A percentile compares a stretch with the other conserved stretches of the same genome.
Conservation (phyloP, 2,113 vertebrate species). For the Cairina moschata region DNA sequence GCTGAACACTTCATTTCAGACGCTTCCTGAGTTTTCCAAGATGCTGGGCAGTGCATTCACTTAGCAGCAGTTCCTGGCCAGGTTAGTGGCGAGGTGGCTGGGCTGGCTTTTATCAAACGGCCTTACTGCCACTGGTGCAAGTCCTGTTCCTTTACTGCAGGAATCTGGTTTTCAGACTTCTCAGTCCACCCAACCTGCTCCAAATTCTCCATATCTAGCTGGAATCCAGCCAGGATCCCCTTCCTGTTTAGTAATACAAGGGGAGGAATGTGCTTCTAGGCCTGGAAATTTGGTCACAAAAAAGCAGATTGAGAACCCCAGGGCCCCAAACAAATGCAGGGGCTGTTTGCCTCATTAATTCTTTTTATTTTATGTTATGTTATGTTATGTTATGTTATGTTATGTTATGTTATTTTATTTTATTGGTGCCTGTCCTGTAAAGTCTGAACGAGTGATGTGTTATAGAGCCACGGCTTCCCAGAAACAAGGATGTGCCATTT, state of each 20-base stretch:
- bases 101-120: background rate
- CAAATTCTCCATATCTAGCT: background rate
- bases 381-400: too few species aligned
- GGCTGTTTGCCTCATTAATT: background rate
- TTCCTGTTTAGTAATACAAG: background rate
- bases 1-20: background rate
- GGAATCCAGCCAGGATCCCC: background rate
- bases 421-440: background rate
- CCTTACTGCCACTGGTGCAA: background rate
- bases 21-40: background rate
- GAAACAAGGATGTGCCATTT: background rate
- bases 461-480: background rate
- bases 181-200: background rate
- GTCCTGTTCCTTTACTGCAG: background rate
- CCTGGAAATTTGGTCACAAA: background rate
- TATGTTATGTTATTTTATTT: background rate
- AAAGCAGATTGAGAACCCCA: background rate
- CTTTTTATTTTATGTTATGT: background rate
- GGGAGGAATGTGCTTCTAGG: background rate
- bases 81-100: background rate
- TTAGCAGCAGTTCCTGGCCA: background rate
- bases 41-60: background rate
- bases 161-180: background rate
- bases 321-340: background rate
- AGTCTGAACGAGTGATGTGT: background rate